Evolutionary conservation across 2,113 vertebrate genomes (phyloP), one percentile per base, ranked within the genome.

Genomic region (Ammodytes dubius): DNA sequence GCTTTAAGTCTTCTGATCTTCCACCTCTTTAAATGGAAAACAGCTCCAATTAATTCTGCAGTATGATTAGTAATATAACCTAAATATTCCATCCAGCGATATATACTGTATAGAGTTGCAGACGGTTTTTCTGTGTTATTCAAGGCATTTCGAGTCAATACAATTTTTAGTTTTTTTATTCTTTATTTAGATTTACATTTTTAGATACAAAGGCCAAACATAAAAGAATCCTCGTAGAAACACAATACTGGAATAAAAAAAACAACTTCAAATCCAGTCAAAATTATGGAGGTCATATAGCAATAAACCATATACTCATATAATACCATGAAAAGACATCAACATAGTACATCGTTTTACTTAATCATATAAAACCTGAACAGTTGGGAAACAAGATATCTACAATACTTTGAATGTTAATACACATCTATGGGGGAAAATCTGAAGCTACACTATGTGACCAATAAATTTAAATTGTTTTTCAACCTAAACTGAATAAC

Each of bases 11-110:
- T 82, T 91, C 90, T 86, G 89, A 92, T 90, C 87, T 77, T 77
- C 77, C 66, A 89, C 87, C 90, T 91, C 89, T 90, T 91, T 73
- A 90, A 90, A 93, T 92, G 87, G 88, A 92, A 92, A 93, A 82
- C 85, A 77, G 88, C 84, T 81, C 39, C 17, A 74, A 81, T 79
- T 58, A 90, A 90, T 89, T 85, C 74, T 75, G 78, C 39, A 43
- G 27, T 69, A 61, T 58, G 60, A 78, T 66, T 47, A 47, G 39
- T 58, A 60, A 54, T 64, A 77, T n/a, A 58, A 42, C 37, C n/a
- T 27, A 19, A 63, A 86, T 63, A 77, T 84, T 73, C 61, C 17
- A 72, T 13, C 49, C 68, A 13, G 19, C n/a, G 7, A 54, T 8
- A 27, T 12, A 19, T 8, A 75, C 27, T 27, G 27, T 7, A 70